Percentiles rank a stretch among this genome's conserved stretches.
Conservation (phyloP, 2,888 invertebrate species). For the Ormyrus thymus region DNA sequence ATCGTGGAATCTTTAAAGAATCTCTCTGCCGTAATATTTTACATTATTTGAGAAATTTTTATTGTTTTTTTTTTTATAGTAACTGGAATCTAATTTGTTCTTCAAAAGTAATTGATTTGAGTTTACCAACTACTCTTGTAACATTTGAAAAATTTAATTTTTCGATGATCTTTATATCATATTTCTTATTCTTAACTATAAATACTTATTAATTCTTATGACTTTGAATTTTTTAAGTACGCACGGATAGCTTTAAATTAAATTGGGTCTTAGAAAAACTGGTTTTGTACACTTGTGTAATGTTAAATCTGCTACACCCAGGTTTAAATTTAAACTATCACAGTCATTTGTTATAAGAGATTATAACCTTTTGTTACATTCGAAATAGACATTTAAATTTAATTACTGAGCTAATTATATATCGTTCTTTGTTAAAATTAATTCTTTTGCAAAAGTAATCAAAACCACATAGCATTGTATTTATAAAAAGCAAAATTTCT, state of each 20-base stretch:
- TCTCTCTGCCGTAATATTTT: too few species aligned
- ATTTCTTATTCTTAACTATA: not conserved
- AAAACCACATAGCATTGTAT: too few species aligned
- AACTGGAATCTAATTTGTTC: too few species aligned
- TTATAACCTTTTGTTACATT: conserved; percentile 28
- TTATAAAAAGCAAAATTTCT: too few species aligned
- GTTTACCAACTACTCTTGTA: too few species aligned
- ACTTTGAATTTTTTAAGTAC: conserved; percentile 20
- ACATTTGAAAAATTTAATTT: conserved; percentile 42
- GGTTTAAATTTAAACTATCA: conserved; percentile 11
- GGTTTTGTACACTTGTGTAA: conserved; percentile 18
- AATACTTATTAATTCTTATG: conserved; percentile 11
- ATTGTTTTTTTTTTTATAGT: too few species aligned
- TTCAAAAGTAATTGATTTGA: too few species aligned
- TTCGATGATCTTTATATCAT: conserved; percentile 17
- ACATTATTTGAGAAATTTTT: too few species aligned
- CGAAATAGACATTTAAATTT: conserved; percentile 10
- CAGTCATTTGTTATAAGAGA: conserved; percentile 28
- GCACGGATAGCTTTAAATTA: conserved; percentile 13
- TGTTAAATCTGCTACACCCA: conserved; percentile 5
- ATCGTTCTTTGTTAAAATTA: too few species aligned
- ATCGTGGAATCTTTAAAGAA: not conserved
- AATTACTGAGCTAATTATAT: too few species aligned
- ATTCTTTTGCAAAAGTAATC: too few species aligned
- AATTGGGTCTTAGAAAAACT: conserved; percentile 16